phyloP scores from a whole-genome alignment of 2,113 vertebrate genomes.

The Mormyrus lacerda region DNA sequence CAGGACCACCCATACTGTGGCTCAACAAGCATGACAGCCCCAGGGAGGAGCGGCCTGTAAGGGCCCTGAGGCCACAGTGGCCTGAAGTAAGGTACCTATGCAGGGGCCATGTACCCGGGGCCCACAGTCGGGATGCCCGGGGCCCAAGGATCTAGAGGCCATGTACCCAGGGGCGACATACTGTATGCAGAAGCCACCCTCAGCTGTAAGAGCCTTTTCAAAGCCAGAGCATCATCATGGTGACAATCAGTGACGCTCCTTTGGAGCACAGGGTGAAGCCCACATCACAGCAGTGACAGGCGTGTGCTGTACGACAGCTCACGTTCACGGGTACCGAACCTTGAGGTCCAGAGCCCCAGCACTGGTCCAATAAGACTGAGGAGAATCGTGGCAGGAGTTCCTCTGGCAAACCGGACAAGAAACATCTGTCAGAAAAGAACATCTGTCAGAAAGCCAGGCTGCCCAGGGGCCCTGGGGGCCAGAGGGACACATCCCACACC shows the following conservation, averaged over 20 bases:
- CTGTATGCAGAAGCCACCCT: neutral
- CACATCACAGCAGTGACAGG: neutral
- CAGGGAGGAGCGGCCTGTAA: neutral
- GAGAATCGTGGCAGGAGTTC: neutral
- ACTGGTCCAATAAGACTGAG: neutral
- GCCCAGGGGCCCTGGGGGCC: neutral
- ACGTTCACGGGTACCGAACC: neutral
- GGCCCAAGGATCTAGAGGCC: no score
- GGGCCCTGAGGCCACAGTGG: neutral
- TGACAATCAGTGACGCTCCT: neutral
- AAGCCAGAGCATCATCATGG: neutral
- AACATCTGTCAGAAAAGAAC: neutral
- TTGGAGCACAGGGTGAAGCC: neutral
- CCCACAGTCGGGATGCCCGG: neutral
- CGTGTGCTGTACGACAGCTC: neutral
- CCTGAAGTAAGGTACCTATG: neutral
- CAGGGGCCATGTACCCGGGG: neutral
- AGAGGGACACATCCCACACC: neutral
- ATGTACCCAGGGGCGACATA: no score
- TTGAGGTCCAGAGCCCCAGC: neutral
- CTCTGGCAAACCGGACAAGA: neutral
- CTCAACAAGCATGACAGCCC: neutral
- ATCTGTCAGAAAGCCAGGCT: neutral
- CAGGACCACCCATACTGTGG: neutral
- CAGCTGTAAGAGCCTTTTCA: neutral